Conservation (phyloP, 2,888 invertebrate genomes). For the Microplitis deprimator region DNA sequence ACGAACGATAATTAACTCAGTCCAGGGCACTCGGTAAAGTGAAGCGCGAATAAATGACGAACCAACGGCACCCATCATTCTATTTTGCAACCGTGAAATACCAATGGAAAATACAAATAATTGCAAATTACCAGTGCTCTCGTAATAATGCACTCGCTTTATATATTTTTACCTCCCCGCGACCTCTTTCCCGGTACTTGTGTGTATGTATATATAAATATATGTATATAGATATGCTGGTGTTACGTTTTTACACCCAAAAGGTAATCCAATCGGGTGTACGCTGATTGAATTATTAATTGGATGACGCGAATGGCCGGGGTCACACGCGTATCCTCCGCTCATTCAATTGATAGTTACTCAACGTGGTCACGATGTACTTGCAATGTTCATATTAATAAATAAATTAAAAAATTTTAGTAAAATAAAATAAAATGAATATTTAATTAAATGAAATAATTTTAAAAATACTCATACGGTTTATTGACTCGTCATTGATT, state of each 20-base stretch:
- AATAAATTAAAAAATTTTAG: neutral
- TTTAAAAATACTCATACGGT: constrained; percentile 13
- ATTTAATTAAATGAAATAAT: constrained; percentile 2
- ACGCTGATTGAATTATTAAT: constrained; percentile 71
- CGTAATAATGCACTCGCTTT: constrained; percentile 58
- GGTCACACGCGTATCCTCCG: constrained; percentile 57
- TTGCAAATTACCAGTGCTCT: constrained; percentile 46
- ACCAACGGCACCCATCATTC: constrained; percentile 38
- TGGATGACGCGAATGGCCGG: constrained; percentile 64
- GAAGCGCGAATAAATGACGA: constrained; percentile 53
- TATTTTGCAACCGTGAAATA: constrained; percentile 4
- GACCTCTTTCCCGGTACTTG: constrained; percentile 14
- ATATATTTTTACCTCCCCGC: constrained; percentile 47
- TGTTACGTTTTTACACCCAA: constrained; percentile 56
- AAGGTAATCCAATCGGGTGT: constrained; percentile 67
- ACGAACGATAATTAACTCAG: constrained; percentile 58
- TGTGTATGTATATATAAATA: constrained; percentile 15
- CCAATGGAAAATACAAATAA: constrained; percentile 30
- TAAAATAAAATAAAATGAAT: neutral
- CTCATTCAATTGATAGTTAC: constrained; percentile 39
- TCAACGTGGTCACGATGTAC: constrained; percentile 28
- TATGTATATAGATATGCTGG: constrained; percentile 31
- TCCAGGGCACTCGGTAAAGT: constrained; percentile 39
- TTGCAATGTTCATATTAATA: constrained; percentile 26
- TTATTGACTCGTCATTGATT: constrained; percentile 6